Evolutionary conservation across 2,797 vertebrate species (phyloP), one percentile per base, ranked within the genome.

Genomic region (Lycodopsis pacificus): DNA sequence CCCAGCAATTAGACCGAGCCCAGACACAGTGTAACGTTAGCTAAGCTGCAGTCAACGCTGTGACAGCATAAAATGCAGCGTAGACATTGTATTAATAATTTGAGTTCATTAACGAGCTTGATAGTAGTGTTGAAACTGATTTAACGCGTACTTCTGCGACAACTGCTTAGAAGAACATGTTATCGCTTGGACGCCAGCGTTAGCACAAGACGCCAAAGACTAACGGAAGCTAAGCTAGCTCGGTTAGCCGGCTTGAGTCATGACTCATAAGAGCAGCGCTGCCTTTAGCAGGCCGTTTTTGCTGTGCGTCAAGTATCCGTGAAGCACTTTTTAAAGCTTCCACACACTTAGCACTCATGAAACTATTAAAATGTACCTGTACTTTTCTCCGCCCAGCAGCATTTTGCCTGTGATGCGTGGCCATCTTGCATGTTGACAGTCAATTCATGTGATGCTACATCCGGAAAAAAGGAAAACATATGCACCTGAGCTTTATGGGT

Each of bases 391-490:
- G 97, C 94, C 97, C 98, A 87, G 97, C 97, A 92, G 97, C 97
- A 94, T 99, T 99, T 95, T 99, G 98, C 95, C 98, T 96, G 94
- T 99, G 98, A 98, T 98, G 98, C 65, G 97, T 96, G 94, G 98
- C 98, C 98, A 99, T 99, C 96, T 99, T 99, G 96, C 97, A 97
- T 99, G 98, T 99, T 99, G 97, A 98, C 97, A 98, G 95, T 94
- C 90, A 87, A 86, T 87, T 86, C 85, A 70, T 87, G 86, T 89
- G 81, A 94, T 91, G 95, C 96, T 95, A 97, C 91, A 94, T 98
- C 97, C 97, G 95, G 91, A 66, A 81, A 84, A 81, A 85, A 79
- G 81, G 77, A 88, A 86, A 90, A 91, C 82, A 82, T 32, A 66
- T 56, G 51, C 73, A 22, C n/a, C 57, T 2, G 48, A 34, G 91